These are phyloP conservation scores for Malacoctenus gilli DNA, from an alignment of 2,797 vertebrate genomes.

Conservation along the genomic window DNA sequence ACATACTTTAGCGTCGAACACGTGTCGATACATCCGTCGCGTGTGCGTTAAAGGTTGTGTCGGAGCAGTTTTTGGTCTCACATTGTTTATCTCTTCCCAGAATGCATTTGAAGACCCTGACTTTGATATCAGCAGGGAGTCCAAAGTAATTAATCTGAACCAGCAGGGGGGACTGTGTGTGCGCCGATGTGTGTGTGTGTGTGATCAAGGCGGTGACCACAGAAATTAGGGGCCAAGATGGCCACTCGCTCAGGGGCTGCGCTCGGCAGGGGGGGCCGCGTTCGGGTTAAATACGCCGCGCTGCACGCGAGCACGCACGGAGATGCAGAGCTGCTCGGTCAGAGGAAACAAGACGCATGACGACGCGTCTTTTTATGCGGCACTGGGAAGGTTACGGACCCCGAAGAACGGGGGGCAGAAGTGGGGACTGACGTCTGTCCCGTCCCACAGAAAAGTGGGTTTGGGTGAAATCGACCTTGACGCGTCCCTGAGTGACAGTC, in stretches of 20 bases:
- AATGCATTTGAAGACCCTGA: slow-evolving; percentile 33
- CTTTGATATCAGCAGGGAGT: slow-evolving; percentile 49
- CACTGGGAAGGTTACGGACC: slow-evolving; percentile 1
- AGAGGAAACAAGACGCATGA: not conserved
- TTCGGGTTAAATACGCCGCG: slow-evolving; percentile 23
- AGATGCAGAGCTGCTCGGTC: not conserved
- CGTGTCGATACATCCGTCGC: slow-evolving; percentile 19
- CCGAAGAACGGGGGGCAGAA: slow-evolving; percentile 3
- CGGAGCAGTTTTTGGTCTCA: slow-evolving; percentile 2
- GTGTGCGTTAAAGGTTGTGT: slow-evolving; percentile 14
- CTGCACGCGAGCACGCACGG: not conserved
- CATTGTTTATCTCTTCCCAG: slow-evolving; percentile 39
- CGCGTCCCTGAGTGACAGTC: slow-evolving; percentile 38
- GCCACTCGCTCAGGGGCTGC: slow-evolving; percentile 40
- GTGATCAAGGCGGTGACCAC: slow-evolving; percentile 21
- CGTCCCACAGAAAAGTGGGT: slow-evolving; percentile 7
- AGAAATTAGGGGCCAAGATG: slow-evolving; percentile 42
- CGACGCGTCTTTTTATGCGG: not conserved
- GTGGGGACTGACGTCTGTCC: not conserved
- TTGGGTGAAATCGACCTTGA: slow-evolving; percentile 41
- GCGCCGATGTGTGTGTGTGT: not conserved
- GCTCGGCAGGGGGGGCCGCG: slow-evolving; percentile 16
- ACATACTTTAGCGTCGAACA: slow-evolving; percentile 3
- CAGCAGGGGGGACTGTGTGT: slow-evolving; percentile 31
- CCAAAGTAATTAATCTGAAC: slow-evolving; percentile 57